Base-by-base conservation (phyloP, 1,140 invertebrate genomes). In the Bombyx mandarina region DNA sequence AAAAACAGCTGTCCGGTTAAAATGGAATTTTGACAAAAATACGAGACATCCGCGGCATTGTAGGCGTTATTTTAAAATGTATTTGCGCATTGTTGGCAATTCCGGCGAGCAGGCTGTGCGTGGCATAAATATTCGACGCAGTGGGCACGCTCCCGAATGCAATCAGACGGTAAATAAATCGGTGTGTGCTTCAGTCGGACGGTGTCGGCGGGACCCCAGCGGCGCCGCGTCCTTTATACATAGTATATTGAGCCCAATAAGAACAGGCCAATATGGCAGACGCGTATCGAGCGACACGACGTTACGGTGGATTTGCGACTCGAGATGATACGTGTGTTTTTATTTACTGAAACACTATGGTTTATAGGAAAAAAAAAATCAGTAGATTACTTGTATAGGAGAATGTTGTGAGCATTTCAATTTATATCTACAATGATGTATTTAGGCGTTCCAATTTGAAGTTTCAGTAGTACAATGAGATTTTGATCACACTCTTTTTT, bases 171-270 rank as follows among this genome's bases (percentile, higher is more conserved):
- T 71, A 69, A 78, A 85, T 82, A 85, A 85, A 82, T 85, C 76
- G 74, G 58, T 60, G 65, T 62, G 79, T 73, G 75, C 76, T 73
- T 72, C 71, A 70, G 72, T 62, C 66, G 68, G 54, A 66, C 63
- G 62, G 59, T 70, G 69, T 65, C 68, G 72, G 71, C 67, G 66
- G 67, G 73, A 67, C 77, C 72, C 72, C 74, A 66, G 68, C 70
- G 66, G 76, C 72, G 69, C 68, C 61, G 66, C 69, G 72, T 71
- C 47, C 35, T 12, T 12, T 7, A 35, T 12, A 12, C 18, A 12
- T 22, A 71, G 73, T 85, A 85, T 82, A 80, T 85, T 73, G 70
- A 71, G 73, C 66, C 79, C 65, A 80, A 82, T 80, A 79, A 79
- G 77, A 79, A 73, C 67, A 68, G 66, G 60, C 73, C 72, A 69